These are phyloP conservation scores for Crambe crambe DNA, from an alignment of 37 sponge, comb jelly and placozoan species.

Conservation along the genomic window DNA sequence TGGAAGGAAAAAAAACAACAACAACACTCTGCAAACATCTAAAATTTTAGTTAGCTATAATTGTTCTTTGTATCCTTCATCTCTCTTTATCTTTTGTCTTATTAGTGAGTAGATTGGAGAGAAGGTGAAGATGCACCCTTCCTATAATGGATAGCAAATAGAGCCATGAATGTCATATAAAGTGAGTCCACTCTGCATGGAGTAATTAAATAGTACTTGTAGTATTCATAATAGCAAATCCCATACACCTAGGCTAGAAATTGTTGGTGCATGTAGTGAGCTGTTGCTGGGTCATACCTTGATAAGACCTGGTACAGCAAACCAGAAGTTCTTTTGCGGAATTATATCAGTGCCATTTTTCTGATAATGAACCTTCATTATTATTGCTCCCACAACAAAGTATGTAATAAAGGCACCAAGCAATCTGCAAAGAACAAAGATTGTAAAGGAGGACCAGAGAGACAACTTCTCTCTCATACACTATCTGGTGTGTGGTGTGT, in stretches of 20 bases:
- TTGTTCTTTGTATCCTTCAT: background rate
- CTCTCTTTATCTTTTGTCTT: background rate
- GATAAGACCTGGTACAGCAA: slow-evolving; percentile 26
- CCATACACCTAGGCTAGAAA: too few relatives aligned
- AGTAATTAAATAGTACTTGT: too few relatives aligned
- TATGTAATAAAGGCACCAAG: slow-evolving; percentile 10
- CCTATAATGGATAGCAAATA: background rate
- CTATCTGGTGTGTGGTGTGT: too few relatives aligned
- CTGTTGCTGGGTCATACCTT: slow-evolving; percentile 14
- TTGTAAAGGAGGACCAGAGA: too few relatives aligned
- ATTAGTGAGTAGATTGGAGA: background rate
- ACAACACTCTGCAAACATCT: too few relatives aligned
- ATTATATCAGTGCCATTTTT: slow-evolving; percentile 36
- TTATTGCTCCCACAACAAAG: slow-evolving; percentile 25
- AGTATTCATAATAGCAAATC: too few relatives aligned
- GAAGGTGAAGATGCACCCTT: background rate
- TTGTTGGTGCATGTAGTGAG: too few relatives aligned
- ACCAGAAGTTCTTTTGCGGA: slow-evolving; percentile 28
- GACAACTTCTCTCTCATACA: too few relatives aligned
- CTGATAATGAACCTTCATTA: slow-evolving; percentile 18
- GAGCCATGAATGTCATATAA: too few relatives aligned
- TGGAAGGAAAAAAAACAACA: too few relatives aligned
- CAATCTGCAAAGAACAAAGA: background rate
- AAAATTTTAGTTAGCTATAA: too few relatives aligned
- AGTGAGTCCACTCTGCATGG: too few relatives aligned